These are phyloP conservation scores for Empis stercorea DNA, from an alignment of 2,888 invertebrate species.

Conservation along the genomic window DNA sequence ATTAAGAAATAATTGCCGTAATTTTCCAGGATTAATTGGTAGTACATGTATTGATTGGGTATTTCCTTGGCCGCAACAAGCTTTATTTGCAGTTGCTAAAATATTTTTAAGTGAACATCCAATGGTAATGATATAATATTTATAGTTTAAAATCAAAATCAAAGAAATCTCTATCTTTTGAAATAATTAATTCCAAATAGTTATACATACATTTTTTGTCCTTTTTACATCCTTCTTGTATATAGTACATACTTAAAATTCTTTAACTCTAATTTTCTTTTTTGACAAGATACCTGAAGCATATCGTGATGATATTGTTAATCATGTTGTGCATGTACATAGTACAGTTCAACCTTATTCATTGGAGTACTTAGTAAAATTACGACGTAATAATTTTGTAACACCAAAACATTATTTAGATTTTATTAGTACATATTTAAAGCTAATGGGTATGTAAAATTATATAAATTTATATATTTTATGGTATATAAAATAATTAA, in stretches of 20 bases:
- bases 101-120: slow-evolving; percentile 64
- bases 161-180: too few species aligned
- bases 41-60: slow-evolving; percentile 91
- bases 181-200: too few species aligned
- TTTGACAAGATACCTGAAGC: slow-evolving; percentile 56
- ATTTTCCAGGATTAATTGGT: slow-evolving; percentile 84
- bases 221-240: too few species aligned
- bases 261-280: too few species aligned
- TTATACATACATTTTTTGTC: too few species aligned
- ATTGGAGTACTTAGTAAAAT: slow-evolving; percentile 53
- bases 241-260: too few species aligned
- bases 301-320: slow-evolving; percentile 56
- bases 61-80: slow-evolving; percentile 87
- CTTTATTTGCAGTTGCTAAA: slow-evolving; percentile 74
- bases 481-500: too few species aligned
- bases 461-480: too few species aligned
- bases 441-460: slow-evolving; percentile 46
- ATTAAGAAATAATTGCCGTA: slow-evolving; percentile 70
- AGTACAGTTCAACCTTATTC: slow-evolving; percentile 59
- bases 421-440: slow-evolving; percentile 66
- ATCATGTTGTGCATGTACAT: slow-evolving; percentile 80
- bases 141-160: neutral
- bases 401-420: slow-evolving; percentile 89
- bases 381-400: slow-evolving; percentile 73
- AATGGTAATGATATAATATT: slow-evolving; percentile 27